Conservation (phyloP, 2,113 vertebrate species). For the Solea solea region DNA sequence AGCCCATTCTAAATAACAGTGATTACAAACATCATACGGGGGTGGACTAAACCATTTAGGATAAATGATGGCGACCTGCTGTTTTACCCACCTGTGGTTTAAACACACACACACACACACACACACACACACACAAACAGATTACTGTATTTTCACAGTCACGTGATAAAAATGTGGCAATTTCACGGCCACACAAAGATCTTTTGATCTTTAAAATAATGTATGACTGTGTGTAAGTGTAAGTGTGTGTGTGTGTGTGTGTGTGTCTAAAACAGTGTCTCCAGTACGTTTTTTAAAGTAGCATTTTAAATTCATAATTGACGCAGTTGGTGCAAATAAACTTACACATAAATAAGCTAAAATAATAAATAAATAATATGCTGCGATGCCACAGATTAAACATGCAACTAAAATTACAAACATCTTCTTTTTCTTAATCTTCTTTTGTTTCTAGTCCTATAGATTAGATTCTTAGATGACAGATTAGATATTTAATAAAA, state of each 20-base stretch:
- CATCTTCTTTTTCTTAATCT: no score
- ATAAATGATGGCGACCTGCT: slow-evolving; percentile 48
- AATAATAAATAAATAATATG: no score
- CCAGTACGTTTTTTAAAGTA: no score
- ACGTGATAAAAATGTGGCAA: slow-evolving; percentile 10
- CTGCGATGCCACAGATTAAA: no score
- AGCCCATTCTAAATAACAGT: slow-evolving; percentile 61
- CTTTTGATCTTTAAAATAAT: neutral
- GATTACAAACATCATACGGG: slow-evolving; percentile 53
- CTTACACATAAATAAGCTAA: no score
- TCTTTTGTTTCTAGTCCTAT: no score
- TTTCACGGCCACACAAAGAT: slow-evolving; percentile 1
- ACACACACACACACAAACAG: slow-evolving; percentile 10
- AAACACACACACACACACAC: slow-evolving; percentile 8
- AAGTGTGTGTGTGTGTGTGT: neutral
- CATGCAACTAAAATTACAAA: no score
- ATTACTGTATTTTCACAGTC: slow-evolving; percentile 20
- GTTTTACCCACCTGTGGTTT: slow-evolving; percentile 50
- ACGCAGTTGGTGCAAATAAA: no score
- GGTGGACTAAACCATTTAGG: slow-evolving; percentile 55
- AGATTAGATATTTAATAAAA: no score
- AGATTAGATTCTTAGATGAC: no score
- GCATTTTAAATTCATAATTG: no score
- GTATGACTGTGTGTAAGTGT: neutral
- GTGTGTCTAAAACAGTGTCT: neutral